Evolutionary conservation across 2,797 vertebrate species (phyloP), one percentile per base, ranked within the genome.

Genomic region (Etheostoma nigrum): DNA sequence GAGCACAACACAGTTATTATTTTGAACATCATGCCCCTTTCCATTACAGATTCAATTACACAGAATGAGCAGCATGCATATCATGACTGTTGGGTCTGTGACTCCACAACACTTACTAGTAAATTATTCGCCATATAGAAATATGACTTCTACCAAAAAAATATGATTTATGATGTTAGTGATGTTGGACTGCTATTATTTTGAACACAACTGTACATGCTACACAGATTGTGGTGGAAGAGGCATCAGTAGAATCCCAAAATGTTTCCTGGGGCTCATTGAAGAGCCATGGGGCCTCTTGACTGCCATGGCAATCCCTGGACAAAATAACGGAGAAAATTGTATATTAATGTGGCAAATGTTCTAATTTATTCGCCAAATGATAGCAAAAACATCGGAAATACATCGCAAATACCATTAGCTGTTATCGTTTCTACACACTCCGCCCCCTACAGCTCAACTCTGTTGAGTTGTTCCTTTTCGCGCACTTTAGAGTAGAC

Each of bases 401-500:
- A 7, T 3, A 44, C 3, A 44, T 30, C 5, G 7, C 7, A 54
- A 16, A 51, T n/a, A 10, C 11, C 1, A 36, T 16, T 10, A 66
- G 3, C 18, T 18, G n/a, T 2, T 8, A 52, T 49, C 15, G 16
- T 36, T 5, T 57, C 6, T 1, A 1, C 19, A 60, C 52, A 63
- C 66, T 30, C 45, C 74, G 44, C 83, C 62, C 69, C 19, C 51
- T 58, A 7, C 55, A 58, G 23, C 40, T 23, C 36, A 10, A 27
- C 21, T 67, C 5, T 21, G 23, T 12, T 23, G 12, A 11, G 1
- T 25, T 8, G 45, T 45, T 83, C 78, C 27, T 47, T 78, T 82
- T 61, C 75, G 74, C 79, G 74, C 81, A 79, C 66, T 57, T 72
- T 45, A 61, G 36, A 83, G 66, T 78, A 33, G 15, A 69, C 68